Base-by-base conservation (phyloP, 2,113 vertebrate genomes). In the Lamprotornis superbus region DNA sequence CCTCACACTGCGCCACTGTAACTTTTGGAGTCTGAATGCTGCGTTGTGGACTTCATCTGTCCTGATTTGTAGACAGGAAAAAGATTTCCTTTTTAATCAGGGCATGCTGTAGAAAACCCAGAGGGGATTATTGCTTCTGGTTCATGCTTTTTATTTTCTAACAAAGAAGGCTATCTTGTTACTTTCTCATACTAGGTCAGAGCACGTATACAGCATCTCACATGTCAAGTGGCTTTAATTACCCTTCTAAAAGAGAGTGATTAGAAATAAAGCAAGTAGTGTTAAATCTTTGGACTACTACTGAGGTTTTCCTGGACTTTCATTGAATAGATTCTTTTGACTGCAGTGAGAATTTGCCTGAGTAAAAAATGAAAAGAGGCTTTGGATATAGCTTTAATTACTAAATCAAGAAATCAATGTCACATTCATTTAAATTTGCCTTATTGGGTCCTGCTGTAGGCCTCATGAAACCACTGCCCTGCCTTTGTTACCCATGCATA, bases 361-460 rank as follows among this genome's bases (percentile, higher is more conserved):
- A 71, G n/a, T 52, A 0, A 86, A 90, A 81, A 79, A 75, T 20
- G 15, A 68, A 17, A 52, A 93, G 50, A 76, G 6, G 15, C 74
- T 93, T 89, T 60, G 37, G 47, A 91, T 94, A 65, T 44, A 83
- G 50, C 46, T 94, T 89, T 93, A 87, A 94, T 93, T 92, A 93
- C 56, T 78, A 69, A 89, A 84, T 49, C 8, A 65, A 92, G 63
- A 95, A 89, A 95, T 91, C 93, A 81, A 78, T 91, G 89, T 70
- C 53, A 68, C n/a, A 49, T 87, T 91, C 71, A 71, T 82, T 93
- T 95, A 83, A 77, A 86, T 77, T 77, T 90, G 22, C 47, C 13
- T 9, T 80, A 25, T 5, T 70, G 55, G 31, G 90, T 14, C 24
- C 37, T 46, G 56, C 40, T 70, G 12, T 47, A 85, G 52, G 42